Evolutionary conservation across 2,113 vertebrate genomes (phyloP), one percentile per base, ranked within the genome.

Genomic region (Hippopotamus amphibius): DNA sequence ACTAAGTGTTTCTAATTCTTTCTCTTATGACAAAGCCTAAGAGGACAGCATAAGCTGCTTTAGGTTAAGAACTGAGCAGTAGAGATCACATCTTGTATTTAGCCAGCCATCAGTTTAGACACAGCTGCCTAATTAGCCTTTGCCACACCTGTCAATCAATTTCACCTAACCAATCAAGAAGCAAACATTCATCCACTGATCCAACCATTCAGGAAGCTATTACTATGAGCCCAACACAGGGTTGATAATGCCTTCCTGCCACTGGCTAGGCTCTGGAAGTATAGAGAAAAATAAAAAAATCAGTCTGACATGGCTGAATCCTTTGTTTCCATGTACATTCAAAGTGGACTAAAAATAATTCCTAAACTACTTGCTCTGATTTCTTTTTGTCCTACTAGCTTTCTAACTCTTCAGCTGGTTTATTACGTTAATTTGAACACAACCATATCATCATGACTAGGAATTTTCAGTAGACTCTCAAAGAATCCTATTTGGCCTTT

Each of bases 341-440:
- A 77, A 66, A 88, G 37, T 48, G 8, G 5, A 91, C 28, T 61
- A 87, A 89, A 95, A 95, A 89, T 80, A 66, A 85, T 30, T 65
- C 50, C 76, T 87, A 74, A 88, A 55, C 68, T 48, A 79, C 63
- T 69, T 66, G n/a, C 1, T 92, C n/a, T 59, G 7, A 69, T 88
- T 90, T 68, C 50, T 30, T 95, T 97, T 74, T 96, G n/a, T 82
- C 30, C 37, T 24, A 63, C 11, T 33, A 68, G 55, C 37, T 87
- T 93, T 88, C 19, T 37, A 86, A 96, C 71, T 26, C 37, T 59
- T 66, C 41, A 84, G 8, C 28, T 66, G 48, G n/a, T 48, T 66
- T 86, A 81, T 72, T 83, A 66, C 24, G 87, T 77, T 83, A 72
- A 87, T 83, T 82, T 96, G 41, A 22, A 88, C 22, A 89, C 30